Percentiles rank a stretch among this genome's conserved stretches.
Conservation (phyloP, 2,888 invertebrate genomes). For the Criorhina ranunculi region DNA sequence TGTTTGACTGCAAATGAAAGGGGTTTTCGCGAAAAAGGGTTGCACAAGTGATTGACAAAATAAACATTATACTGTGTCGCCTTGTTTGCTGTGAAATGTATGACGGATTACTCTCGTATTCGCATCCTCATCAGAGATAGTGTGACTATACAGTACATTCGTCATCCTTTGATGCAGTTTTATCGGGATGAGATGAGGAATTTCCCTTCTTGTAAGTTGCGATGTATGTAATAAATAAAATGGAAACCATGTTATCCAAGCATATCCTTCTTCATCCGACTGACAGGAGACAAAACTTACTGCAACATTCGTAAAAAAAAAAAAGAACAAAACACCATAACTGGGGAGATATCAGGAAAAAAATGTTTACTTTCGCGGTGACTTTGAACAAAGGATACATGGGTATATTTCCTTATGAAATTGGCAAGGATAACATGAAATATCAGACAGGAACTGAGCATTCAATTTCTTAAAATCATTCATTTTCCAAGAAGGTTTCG, state of each 20-base stretch:
- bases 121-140: constrained; percentile 59
- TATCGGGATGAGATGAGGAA: constrained; percentile 26
- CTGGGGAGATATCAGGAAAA: not conserved
- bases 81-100: constrained; percentile 58
- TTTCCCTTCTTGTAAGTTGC: constrained; percentile 19
- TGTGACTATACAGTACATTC: constrained; percentile 39
- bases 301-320: not conserved
- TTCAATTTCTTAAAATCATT: too few species aligned
- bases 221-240: constrained; percentile 64
- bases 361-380: not conserved
- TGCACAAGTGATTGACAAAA: constrained; percentile 65
- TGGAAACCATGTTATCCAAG: constrained; percentile 67
- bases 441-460: not conserved
- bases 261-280: constrained; percentile 39
- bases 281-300: constrained; percentile 56
- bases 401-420: not conserved
- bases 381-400: not conserved
- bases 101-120: constrained; percentile 69
- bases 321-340: not conserved
- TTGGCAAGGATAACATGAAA: not conserved
- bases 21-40: constrained; percentile 47
- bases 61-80: constrained; percentile 55
- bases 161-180: constrained; percentile 64
- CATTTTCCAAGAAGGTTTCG: too few species aligned
- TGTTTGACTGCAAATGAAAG: constrained; percentile 6